Evolutionary conservation across 2,888 invertebrate species (phyloP).

Genomic region (Drosophila tanythrix): DNA sequence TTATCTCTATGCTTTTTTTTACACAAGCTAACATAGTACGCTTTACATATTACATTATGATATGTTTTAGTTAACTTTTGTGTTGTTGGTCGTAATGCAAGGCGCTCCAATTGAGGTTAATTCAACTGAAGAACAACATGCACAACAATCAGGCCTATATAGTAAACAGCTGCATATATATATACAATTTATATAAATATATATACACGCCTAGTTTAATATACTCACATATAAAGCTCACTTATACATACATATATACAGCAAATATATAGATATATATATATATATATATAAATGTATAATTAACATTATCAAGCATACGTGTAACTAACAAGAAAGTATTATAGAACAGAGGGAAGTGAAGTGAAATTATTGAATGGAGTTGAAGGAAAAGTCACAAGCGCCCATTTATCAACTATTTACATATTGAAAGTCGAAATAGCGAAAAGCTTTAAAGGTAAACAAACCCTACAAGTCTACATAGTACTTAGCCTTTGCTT

Average conservation of each 20-base stretch:
- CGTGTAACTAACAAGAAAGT: conserved; percentile 77
- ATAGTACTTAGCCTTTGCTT: conserved; percentile 64
- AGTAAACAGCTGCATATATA: conserved; percentile 67
- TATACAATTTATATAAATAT: conserved; percentile 57
- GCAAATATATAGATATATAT: conserved; percentile 53
- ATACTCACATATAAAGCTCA: conserved; percentile 64
- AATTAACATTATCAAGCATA: conserved; percentile 75
- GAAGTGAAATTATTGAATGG: conserved; percentile 32
- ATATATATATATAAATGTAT: conserved; percentile 61
- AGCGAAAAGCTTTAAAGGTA: conserved; percentile 75
- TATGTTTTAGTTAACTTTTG: conserved; percentile 57
- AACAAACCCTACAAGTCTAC: conserved; percentile 39
- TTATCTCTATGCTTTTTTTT: conserved; percentile 39
- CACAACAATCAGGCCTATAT: conserved; percentile 81
- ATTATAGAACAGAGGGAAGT: conserved; percentile 64
- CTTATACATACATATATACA: conserved; percentile 40
- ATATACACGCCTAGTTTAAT: conserved; percentile 60
- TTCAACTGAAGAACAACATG: conserved; percentile 71
- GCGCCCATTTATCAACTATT: conserved; percentile 75
- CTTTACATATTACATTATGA: conserved; percentile 66
- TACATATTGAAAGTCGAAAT: conserved; percentile 64
- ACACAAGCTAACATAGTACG: conserved; percentile 46
- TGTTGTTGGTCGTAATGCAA: conserved; percentile 47
- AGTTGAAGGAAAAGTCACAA: conserved; percentile 68
- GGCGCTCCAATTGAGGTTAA: conserved; percentile 67